These are phyloP conservation scores for Ammodytes marinus DNA, from an alignment of 2,113 vertebrate species.

Conservation along the genomic window DNA sequence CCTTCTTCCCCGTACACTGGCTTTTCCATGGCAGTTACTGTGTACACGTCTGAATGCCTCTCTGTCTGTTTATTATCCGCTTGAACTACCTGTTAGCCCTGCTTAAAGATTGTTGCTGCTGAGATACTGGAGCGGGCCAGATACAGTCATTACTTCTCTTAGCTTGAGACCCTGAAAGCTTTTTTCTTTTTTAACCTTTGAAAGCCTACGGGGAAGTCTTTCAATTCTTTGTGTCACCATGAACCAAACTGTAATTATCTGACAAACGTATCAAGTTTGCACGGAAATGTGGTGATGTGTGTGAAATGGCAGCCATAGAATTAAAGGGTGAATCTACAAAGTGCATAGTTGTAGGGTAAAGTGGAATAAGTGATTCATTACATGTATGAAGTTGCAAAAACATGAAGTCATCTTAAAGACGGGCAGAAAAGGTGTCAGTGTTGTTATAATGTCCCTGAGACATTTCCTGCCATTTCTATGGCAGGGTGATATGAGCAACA, in stretches of 20 bases:
- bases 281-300: not conserved
- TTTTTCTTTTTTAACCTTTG: conserved; percentile 17
- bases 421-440: fast-evolving
- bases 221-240: conserved; percentile 10
- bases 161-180: not conserved
- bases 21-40: conserved; percentile 21
- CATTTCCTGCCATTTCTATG: not conserved
- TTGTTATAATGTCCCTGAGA: not conserved
- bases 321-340: conserved; percentile 13
- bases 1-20: conserved; percentile 44
- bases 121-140: not conserved
- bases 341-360: not conserved
- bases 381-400: not conserved
- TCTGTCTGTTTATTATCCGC: conserved; percentile 37
- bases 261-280: not conserved
- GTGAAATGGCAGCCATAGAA: conserved; percentile 10
- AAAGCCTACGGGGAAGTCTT: not conserved
- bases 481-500: not conserved
- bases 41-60: conserved; percentile 27
- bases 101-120: conserved; percentile 35
- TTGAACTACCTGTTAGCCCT: conserved; percentile 57
- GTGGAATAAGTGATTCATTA: conserved; percentile 17
- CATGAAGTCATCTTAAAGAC: not conserved
- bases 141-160: conserved; percentile 5
- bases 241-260: not conserved